Base-by-base conservation (phyloP, 2,113 vertebrate genomes). In the Odontophorus gujanensis region DNA sequence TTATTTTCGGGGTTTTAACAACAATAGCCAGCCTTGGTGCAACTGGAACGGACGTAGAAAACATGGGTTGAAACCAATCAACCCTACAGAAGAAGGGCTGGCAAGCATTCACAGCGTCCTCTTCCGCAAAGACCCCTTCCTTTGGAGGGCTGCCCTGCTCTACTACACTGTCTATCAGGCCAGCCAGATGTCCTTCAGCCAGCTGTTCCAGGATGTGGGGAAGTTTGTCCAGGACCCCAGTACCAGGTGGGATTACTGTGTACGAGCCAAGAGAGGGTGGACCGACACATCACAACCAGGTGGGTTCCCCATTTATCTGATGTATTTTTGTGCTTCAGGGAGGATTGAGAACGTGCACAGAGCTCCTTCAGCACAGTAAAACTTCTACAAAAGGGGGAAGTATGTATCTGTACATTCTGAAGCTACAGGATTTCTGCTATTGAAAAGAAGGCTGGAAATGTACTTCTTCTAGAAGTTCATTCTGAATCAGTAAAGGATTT, bases 201-300 rank as follows among this genome's bases (percentile, higher is more conserved):
- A 98, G 85, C 98, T 99, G 67, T 99, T 99, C 96, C 97, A 95
- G 75, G 96, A 98, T 1, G 97, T 99, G 58, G 98, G 98, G 11
- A 98, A 85, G 61, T 99, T 99, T 74, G 98, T 99, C 62, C 98
- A 98, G 83, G 98, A 99, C 86, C 98, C 99, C 82, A 98, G 96
- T 47, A 99, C 99, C 1, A 97, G 99, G 85, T 99, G 99, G 99
- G 99, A 99, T 95, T 99, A 99, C 93, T 99, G 99, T 1, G 98
- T 99, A 12, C 97, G 99, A 67, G 99, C 99, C 96, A 99, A 99
- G 97, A 98, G 99, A n/a, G 99, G 99, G 26, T 99, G 98, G 98
- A 98, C 97, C 0, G 98, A 99, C 87, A 99, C 99, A 6, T 97
- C 98, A 4, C 97, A 98, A 1, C 98, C 99, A 97, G 99, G 99